Conservation (phyloP, 2,888 invertebrate genomes). For the Taphrorychus bicolor region DNA sequence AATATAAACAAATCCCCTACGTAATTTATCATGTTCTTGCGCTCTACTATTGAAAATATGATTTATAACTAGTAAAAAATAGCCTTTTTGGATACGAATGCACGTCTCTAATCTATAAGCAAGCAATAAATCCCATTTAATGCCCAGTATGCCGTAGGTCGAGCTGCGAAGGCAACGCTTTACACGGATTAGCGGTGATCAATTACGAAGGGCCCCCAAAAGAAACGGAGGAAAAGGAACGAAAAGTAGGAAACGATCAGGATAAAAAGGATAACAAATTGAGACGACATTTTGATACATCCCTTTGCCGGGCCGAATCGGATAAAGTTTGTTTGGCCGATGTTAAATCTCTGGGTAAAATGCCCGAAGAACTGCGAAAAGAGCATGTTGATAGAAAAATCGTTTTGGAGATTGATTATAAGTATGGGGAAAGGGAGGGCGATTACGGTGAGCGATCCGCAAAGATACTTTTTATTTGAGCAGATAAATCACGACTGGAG, state of each 20-base stretch:
- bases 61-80: no score
- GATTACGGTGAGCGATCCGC: conserved; percentile 39
- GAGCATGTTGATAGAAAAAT: conserved; percentile 64
- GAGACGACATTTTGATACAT: conserved; percentile 52
- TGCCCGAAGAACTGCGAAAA: conserved; percentile 63
- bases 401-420: conserved; percentile 75
- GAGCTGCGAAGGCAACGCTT: conserved; percentile 24
- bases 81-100: no score
- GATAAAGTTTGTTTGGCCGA: conserved; percentile 68
- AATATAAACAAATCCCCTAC: no score
- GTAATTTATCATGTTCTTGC: no score
- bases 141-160: conserved; percentile 15
- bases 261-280: conserved; percentile 30
- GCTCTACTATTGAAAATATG: no score
- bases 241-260: conserved; percentile 17
- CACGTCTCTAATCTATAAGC: no score
- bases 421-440: conserved; percentile 43
- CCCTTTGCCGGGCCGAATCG: conserved; percentile 53
- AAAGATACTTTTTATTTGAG: conserved; percentile 2
- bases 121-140: neutral
- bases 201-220: conserved; percentile 52
- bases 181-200: conserved; percentile 65
- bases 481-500: no score
- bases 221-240: conserved; percentile 19
- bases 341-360: conserved; percentile 63